Percentiles rank a stretch among this genome's conserved stretches.
Evolutionary conservation across 37 sponge, comb jelly and placozoan species (phyloP).

Genomic region (Amphimedon queenslandica): DNA sequence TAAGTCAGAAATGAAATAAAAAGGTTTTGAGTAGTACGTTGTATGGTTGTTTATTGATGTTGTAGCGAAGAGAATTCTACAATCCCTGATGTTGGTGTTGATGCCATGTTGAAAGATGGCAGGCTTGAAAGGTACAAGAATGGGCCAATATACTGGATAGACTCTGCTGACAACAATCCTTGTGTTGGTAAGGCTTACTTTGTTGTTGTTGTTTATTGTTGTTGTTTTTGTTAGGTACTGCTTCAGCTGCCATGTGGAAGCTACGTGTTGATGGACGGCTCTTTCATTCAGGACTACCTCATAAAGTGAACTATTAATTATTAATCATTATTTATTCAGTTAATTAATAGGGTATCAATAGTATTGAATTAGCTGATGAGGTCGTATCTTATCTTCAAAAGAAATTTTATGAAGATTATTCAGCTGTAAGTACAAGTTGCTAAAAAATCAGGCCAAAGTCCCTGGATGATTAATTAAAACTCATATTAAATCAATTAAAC

Average conservation of each 20-base stretch:
- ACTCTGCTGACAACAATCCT: constrained; percentile 64
- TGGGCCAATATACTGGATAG: constrained; percentile 77
- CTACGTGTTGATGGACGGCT: constrained; percentile 55
- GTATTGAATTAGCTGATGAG: constrained; percentile 58
- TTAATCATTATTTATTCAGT: neutral
- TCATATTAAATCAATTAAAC: too few relatives aligned
- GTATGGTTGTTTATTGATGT: too few relatives aligned
- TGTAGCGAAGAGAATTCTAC: constrained; percentile 65
- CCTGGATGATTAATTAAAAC: too few relatives aligned
- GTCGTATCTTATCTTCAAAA: constrained; percentile 43
- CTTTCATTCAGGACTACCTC: constrained; percentile 81
- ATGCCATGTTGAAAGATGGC: constrained; percentile 62
- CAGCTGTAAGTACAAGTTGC: constrained; percentile 50
- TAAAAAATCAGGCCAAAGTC: too few relatives aligned
- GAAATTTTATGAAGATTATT: constrained; percentile 65
- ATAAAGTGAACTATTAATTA: constrained; percentile 16
- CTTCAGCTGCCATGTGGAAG: constrained; percentile 62
- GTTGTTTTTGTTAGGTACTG: constrained; percentile 28
- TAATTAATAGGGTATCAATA: constrained; percentile 53
- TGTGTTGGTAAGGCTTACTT: constrained; percentile 48
- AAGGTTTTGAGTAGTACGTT: too few relatives aligned
- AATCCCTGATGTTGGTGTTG: constrained; percentile 68
- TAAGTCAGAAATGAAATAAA: too few relatives aligned
- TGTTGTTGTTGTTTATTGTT: neutral
- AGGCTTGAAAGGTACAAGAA: constrained; percentile 55